Evolutionary conservation across 1,140 invertebrate species (phyloP).

Genomic region (Zaprionus africanus): DNA sequence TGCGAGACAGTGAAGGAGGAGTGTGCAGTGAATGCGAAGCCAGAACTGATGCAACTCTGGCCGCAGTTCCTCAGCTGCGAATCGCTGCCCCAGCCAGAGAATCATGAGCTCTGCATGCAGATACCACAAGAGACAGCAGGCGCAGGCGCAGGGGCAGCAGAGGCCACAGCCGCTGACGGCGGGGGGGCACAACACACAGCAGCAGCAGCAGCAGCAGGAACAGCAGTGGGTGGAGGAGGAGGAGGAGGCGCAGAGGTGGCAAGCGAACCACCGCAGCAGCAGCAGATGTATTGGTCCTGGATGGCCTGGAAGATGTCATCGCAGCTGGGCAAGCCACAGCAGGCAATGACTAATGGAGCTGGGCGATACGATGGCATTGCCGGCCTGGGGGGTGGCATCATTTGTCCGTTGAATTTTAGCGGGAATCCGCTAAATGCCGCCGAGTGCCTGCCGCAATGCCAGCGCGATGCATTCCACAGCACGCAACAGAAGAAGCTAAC

Average conservation of each 20-base stretch:
- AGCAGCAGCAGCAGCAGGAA: not conserved
- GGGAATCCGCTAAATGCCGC: constrained; percentile 69
- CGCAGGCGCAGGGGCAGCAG: not conserved
- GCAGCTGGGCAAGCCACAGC: constrained; percentile 45
- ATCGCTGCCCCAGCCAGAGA: constrained; percentile 85
- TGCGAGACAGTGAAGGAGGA: constrained; percentile 92
- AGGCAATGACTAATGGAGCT: not conserved
- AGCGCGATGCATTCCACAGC: constrained; percentile 89
- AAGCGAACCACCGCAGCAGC: constrained; percentile 36
- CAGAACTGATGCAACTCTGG: constrained; percentile 90
- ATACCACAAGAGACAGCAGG: constrained; percentile 75
- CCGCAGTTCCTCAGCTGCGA: constrained; percentile 91
- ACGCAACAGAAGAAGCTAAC: constrained; percentile 90
- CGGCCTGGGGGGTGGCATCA: constrained; percentile 10
- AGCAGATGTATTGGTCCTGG: constrained; percentile 73
- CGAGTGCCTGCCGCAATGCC: constrained; percentile 88
- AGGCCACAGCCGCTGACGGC: not conserved
- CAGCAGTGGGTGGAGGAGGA: not conserved
- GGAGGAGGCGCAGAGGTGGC: not conserved
- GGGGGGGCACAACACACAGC: not conserved
- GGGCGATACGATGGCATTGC: not conserved
- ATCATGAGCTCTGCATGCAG: constrained; percentile 86
- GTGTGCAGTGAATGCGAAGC: constrained; percentile 87
- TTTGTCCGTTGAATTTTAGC: constrained; percentile 81
- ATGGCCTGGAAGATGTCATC: constrained; percentile 61